phyloP scores from a whole-genome alignment of 2,113 vertebrate genomes.

The Trichomycterus rosablanca region DNA sequence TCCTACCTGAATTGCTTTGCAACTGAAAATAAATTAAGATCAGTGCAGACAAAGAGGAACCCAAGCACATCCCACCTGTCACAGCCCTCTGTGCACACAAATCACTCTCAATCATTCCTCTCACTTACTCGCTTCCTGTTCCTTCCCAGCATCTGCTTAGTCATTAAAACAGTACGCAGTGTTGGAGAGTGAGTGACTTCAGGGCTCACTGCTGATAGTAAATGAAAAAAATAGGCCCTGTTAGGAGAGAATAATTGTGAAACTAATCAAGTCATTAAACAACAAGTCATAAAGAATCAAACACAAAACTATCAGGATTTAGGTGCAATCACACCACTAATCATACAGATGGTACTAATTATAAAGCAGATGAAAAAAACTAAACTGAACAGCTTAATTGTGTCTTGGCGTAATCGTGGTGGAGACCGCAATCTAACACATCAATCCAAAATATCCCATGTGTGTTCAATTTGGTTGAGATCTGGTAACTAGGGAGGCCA shows the following conservation, averaged over 20 bases:
- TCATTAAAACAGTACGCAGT: slow-evolving; percentile 2
- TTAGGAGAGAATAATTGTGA: not conserved
- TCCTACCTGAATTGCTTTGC: too few species aligned
- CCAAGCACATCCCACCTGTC: not conserved
- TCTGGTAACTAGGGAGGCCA: too few species aligned
- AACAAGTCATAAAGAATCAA: not conserved
- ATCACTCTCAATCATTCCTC: not conserved
- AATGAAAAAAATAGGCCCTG: not conserved
- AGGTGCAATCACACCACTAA: not conserved
- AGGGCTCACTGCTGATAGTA: too few species aligned
- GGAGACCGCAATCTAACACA: too few species aligned
- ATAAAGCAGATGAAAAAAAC: too few species aligned
- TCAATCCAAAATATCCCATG: too few species aligned
- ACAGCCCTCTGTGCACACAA: not conserved
- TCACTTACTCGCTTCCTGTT: too few species aligned
- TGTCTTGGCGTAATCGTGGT: too few species aligned
- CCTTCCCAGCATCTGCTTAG: slow-evolving; percentile 12
- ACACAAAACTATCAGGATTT: not conserved
- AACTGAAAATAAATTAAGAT: too few species aligned
- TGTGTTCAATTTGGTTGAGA: too few species aligned
- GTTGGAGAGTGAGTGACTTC: slow-evolving; percentile 7
- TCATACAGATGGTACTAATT: not conserved
- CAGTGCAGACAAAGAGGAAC: slow-evolving; percentile 1
- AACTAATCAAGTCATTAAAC: not conserved
- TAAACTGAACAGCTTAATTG: too few species aligned